Evolutionary conservation across 2,113 vertebrate species (phyloP).

Genomic region (Pelecanus crispus): DNA sequence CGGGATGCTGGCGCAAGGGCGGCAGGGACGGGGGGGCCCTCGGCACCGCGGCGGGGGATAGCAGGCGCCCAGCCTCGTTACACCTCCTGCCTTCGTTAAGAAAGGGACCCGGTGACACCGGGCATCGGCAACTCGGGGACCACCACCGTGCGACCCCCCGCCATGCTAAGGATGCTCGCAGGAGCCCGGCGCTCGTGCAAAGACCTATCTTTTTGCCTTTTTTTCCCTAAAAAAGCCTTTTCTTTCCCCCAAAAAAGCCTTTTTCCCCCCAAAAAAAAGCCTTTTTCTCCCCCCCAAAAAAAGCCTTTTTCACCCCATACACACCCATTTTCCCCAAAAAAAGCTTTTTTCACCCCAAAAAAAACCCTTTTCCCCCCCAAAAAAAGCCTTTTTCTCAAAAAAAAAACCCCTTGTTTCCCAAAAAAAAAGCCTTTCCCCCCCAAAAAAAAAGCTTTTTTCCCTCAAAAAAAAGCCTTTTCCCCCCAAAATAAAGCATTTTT

Average conservation of each 20-base stretch:
- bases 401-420: too few species aligned
- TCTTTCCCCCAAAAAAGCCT: background rate
- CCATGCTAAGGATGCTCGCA: background rate
- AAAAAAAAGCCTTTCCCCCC: too few species aligned
- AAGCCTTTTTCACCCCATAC: too few species aligned
- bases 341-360: background rate
- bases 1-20: accelerated
- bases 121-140: accelerated
- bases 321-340: too few species aligned
- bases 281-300: background rate
- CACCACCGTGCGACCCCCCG: accelerated
- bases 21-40: accelerated
- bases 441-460: background rate
- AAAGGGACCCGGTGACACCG: accelerated
- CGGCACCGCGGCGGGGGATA: accelerated
- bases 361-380: background rate
- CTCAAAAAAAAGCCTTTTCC: background rate
- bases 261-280: background rate
- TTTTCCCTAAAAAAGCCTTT: background rate
- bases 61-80: background rate
- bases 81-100: background rate
- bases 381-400: too few species aligned
- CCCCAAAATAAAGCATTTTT: too few species aligned
- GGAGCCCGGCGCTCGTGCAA: background rate
- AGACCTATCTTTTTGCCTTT: too few species aligned